A percentile compares a stretch with the other conserved stretches of the same genome.
phyloP scores from a whole-genome alignment of 2,888 invertebrate genomes.

The Marronus borbonicus region DNA sequence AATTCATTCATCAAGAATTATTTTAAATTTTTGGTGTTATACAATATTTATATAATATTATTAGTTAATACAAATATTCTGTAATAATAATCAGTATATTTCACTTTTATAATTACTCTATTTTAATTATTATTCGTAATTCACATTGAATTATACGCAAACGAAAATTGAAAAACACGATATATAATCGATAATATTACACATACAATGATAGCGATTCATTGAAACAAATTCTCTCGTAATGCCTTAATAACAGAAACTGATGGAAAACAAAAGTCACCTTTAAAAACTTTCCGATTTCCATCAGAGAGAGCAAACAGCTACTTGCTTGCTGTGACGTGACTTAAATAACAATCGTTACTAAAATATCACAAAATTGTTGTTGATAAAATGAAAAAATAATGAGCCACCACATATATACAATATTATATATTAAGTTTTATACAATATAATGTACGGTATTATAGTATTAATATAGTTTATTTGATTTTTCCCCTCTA shows the following conservation, averaged over 20 bases:
- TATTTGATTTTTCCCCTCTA: conserved; percentile 49
- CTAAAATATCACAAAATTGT: conserved; percentile 75
- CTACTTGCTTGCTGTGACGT: conserved; percentile 70
- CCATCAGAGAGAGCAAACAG: conserved; percentile 65
- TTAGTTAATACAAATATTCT: conserved; percentile 18
- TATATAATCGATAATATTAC: conserved; percentile 3
- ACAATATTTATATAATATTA: conserved; percentile 27
- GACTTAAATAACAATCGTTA: conserved; percentile 74
- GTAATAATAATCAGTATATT: conserved; percentile 25
- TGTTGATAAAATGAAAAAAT: conserved; percentile 73
- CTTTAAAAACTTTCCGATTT: conserved; percentile 57
- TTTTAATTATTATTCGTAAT: conserved; percentile 20
- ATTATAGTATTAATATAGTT: conserved; percentile 53
- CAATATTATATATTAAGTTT: conserved; percentile 26
- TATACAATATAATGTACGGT: conserved; percentile 55
- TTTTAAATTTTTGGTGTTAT: conserved; percentile 32
- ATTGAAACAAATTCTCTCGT: conserved; percentile 49
- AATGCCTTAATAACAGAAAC: conserved; percentile 58
- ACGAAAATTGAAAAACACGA: background rate
- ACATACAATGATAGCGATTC: conserved; percentile 10
- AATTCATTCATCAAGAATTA: conserved; percentile 32
- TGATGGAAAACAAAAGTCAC: conserved; percentile 57
- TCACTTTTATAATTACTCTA: background rate
- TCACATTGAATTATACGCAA: background rate
- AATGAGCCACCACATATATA: conserved; percentile 70